Conservation (phyloP, 2,113 vertebrate genomes). For the Ursus arctos region DNA sequence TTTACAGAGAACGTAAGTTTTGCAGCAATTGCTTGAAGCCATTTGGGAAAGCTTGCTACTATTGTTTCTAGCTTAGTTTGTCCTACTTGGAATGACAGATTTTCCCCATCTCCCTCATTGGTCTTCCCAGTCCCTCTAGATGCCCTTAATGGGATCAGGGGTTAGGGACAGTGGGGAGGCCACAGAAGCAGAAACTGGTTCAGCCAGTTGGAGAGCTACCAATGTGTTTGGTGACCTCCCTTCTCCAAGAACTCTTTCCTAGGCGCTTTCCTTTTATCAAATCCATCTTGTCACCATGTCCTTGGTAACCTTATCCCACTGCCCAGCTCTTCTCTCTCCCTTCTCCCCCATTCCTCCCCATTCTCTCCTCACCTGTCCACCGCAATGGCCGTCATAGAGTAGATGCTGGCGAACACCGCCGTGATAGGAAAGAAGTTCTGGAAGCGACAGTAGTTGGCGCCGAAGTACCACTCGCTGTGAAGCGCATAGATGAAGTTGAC, state of each 20-base stretch:
- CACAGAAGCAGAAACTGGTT: background rate
- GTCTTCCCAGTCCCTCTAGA: background rate
- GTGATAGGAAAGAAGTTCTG: slow-evolving; percentile 99
- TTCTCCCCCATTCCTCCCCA: background rate
- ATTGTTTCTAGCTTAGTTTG: background rate
- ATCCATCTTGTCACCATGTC: background rate
- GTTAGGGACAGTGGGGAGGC: background rate
- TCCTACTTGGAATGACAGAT: background rate
- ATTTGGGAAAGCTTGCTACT: background rate
- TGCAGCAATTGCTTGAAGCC: background rate
- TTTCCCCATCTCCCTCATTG: background rate
- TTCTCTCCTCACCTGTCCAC: slow-evolving; percentile 94
- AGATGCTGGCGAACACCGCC: slow-evolving; percentile 98
- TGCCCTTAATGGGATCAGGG: background rate
- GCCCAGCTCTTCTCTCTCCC: background rate
- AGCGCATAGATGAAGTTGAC: slow-evolving; percentile 97
- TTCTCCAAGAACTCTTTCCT: background rate
- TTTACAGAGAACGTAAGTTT: background rate
- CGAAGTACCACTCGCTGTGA: slow-evolving; percentile 98
- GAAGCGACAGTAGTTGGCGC: slow-evolving; percentile 97
- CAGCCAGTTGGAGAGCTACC: background rate
- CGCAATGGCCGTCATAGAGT: slow-evolving; percentile 98
- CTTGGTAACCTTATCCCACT: background rate
- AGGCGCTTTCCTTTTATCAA: background rate
- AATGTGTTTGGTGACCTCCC: background rate